Percentiles rank a stretch among this genome's conserved stretches.
Evolutionary conservation across 2,113 vertebrate species (phyloP).

Genomic region (Myrmecophaga tridactyla): DNA sequence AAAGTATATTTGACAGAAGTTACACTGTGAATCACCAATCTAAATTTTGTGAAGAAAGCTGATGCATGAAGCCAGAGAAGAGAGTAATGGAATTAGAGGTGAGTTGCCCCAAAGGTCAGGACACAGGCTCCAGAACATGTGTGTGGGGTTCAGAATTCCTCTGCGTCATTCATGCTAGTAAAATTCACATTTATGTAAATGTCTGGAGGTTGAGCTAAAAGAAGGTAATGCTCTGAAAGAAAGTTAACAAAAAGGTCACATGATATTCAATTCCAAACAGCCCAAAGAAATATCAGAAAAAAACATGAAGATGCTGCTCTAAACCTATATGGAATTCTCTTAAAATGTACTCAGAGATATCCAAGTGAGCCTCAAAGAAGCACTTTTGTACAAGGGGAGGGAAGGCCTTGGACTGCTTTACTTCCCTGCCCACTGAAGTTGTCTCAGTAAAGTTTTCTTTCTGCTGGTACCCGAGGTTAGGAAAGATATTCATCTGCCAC

Average conservation of each 20-base stretch:
- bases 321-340: neutral
- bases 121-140: fast-evolving
- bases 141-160: neutral
- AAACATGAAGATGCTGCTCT: neutral
- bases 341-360: neutral
- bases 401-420: neutral
- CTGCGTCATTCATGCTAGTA: neutral
- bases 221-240: neutral
- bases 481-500: neutral
- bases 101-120: too few species aligned
- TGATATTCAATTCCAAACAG: neutral
- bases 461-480: neutral
- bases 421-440: neutral
- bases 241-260: neutral
- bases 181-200: neutral
- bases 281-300: neutral
- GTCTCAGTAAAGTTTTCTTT: neutral
- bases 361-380: neutral
- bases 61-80: neutral
- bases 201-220: neutral
- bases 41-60: neutral
- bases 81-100: neutral
- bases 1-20: neutral
- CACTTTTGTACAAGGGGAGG: neutral
- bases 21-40: neutral